phyloP scores from a whole-genome alignment of 2,888 invertebrate genomes.

The Agonopterix alstromeriana region DNA sequence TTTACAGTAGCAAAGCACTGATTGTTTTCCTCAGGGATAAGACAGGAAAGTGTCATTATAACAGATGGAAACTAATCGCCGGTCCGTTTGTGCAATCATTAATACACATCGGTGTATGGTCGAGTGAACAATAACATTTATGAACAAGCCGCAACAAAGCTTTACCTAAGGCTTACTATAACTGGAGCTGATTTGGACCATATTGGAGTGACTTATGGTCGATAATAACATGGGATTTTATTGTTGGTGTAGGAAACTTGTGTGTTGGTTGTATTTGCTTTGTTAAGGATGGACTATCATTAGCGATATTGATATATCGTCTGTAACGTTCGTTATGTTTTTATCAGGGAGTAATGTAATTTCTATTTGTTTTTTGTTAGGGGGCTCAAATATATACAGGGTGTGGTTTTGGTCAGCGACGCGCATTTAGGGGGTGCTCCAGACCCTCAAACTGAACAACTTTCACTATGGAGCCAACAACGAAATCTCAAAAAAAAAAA shows the following conservation, averaged over 20 bases:
- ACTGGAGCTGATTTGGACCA: neutral
- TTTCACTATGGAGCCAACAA: no score
- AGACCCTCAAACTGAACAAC: no score
- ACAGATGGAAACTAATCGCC: conserved; percentile 64
- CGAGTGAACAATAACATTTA: conserved; percentile 47
- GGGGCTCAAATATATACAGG: conserved; percentile 9
- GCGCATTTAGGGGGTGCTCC: no score
- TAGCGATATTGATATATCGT: conserved; percentile 57
- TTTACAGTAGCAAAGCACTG: neutral
- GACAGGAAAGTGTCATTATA: conserved; percentile 33
- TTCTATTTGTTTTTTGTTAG: conserved; percentile 6
- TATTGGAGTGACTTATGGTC: no score
- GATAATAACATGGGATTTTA: no score
- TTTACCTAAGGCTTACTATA: neutral
- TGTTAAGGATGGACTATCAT: conserved; percentile 50
- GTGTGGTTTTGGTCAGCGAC: no score
- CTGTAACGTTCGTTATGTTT: conserved; percentile 29
- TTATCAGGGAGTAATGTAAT: conserved; percentile 7
- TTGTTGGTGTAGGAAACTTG: neutral
- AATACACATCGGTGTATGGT: conserved; percentile 60
- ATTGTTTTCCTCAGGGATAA: conserved; percentile 28
- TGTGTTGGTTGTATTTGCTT: conserved; percentile 5
- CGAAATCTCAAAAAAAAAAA: no score
- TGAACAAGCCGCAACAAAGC: conserved; percentile 21
- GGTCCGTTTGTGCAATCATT: conserved; percentile 50